Base-by-base conservation (phyloP, 64 coral and sea anemone genomes). In the Cladopsammia gracilis region DNA sequence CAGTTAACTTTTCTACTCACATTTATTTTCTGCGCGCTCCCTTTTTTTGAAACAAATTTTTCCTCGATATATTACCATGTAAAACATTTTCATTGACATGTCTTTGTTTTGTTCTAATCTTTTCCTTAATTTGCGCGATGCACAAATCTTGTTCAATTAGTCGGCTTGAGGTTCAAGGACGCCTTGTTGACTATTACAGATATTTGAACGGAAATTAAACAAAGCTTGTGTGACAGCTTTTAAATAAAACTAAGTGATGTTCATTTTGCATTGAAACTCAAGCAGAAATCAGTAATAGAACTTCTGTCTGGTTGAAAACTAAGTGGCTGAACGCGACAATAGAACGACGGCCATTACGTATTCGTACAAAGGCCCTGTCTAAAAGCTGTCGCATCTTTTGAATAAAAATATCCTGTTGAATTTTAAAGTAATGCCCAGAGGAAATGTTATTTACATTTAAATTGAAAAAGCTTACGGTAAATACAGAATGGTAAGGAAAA, bases 191-290 rank as follows among this genome's bases (percentile, higher is more conserved):
- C 79, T 48, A 64, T 64, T 45, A 42, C 11, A 44, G 44, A 10
- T 75, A 50, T 18, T 50, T 68, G 19, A 84, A 84, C 62, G 80
- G 80, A 84, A 84, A 84, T 84, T 47, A 84, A 67, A 84, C 62
- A 84, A 67, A 84, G 80, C 45, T 45, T 64, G 50, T 48, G n/a
- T 84, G 62, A 84, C 80, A 84, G 80, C 80, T 82, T 82, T 62
- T 45, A 18, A 82, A 82, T 82, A 20, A 62, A 84, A 66, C 19
- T 68, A 67, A 58, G 58, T 48, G 42, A 51, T 50, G 61, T 68
- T 46, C 80, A 84, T 67, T 84, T 68, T 64, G 9, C 18, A 48
- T 83, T 66, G 60, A 66, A 67, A 49, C 20, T 45, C 44, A 51
- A 83, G 61, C 20, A 48, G 80, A 48, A 49, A 13, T 34, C 34